phyloP scores from a whole-genome alignment of 92 coral and sea anemone genomes.

The Pocillopora meandrina region DNA sequence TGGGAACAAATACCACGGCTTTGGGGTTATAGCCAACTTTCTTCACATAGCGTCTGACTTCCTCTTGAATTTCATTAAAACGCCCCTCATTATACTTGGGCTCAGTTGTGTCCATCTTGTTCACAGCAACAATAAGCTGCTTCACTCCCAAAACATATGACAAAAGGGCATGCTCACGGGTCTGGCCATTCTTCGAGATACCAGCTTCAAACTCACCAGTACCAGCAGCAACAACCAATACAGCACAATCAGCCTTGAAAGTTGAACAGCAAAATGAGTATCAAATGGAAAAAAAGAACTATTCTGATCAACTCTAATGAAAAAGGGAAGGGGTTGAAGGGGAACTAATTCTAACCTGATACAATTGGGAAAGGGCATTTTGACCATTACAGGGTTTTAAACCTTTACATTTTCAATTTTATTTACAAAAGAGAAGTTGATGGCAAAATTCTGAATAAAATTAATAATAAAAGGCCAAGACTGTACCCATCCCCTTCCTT shows the following conservation, averaged over 20 bases:
- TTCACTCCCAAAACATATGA: conserved; percentile 95
- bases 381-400: no score
- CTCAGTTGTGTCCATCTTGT: conserved; percentile 98
- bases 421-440: no score
- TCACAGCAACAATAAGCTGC: conserved; percentile 85
- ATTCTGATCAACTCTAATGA: no score
- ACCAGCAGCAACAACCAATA: conserved; percentile 93
- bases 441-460: no score
- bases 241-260: conserved; percentile 95
- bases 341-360: no score
- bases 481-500: no score
- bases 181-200: conserved; percentile 96
- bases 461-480: no score
- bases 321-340: no score
- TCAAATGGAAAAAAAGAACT: no score
- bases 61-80: conserved; percentile 79
- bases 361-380: no score
- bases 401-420: no score
- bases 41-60: conserved; percentile 73
- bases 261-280: background rate
- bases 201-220: conserved; percentile 99
- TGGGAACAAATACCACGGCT: conserved; percentile 87
- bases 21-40: conserved; percentile 97
- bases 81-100: conserved; percentile 86
- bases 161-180: conserved; percentile 97